Base-by-base conservation (phyloP, 2,113 vertebrate species). In the Gobiocypris rarus region DNA sequence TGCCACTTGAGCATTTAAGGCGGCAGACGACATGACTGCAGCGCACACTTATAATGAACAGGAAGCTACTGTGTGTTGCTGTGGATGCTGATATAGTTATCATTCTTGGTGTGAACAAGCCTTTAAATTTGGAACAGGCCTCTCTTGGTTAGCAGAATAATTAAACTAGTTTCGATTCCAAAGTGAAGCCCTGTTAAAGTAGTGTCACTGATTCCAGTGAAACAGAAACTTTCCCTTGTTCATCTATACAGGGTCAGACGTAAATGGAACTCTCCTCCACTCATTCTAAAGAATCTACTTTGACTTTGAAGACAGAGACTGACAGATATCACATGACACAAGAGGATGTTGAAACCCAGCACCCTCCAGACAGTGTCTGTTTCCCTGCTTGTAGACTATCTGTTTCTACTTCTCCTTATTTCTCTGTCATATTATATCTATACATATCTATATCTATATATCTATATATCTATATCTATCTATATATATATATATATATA, bases 221-320 rank as follows among this genome's bases (percentile, higher is more conserved):
- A 71, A 45, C 9, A 6, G 10, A 45, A 14, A 43, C 69, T 24
- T 71, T 56, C 28, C 9, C 31, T 14, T 11, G 14, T 31, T 34
- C 28, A 19, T 61, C 13, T 61, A 41, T 26, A 59, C 34, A 10
- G 43, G 24, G 43, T 34, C 77, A 50, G 19, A 59, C 34, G 19
- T 34, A 48, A 71, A 69, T 13, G 17, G 28, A 75, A 56, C 43
- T 22, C 52, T 59, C 74, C 65, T 81, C 63, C 59, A 50, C 34
- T 75, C 67, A 13, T 67, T 74, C 9, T n/a, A 28, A 28, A 61
- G 43, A 69, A 85, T 31, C 15, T 22, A 41, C 38, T 50, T 69
- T 79, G 86, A 87, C 75, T 67, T 74, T 63, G 71, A 76, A 83
- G 86, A 75, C 67, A 74, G 83, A 24, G 26, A 61, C 43, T 34